Evolutionary conservation across 2,888 invertebrate species (phyloP), one percentile per base, ranked within the genome.

Genomic region (Pycnomerus fuliginosus): DNA sequence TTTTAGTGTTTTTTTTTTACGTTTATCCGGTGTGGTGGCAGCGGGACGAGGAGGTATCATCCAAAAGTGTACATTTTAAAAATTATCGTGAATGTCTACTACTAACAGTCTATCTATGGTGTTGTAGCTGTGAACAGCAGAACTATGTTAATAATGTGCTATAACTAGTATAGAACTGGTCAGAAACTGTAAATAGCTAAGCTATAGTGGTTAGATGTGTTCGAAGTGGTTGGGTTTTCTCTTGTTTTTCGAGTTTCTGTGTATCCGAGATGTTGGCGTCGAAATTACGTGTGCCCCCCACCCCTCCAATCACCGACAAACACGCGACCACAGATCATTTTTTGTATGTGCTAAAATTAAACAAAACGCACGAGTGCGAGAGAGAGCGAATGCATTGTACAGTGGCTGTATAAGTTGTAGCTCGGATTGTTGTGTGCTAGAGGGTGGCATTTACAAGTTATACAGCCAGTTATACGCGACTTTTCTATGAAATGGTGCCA

Each of bases 141-240:
- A 61, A 65, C 61, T 61, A 56, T 61, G 58, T 60, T 62, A 62
- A 64, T 61, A 60, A 60, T 64, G 62, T 65, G 66, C 66, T 66
- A 65, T 65, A n/a, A n/a, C n/a, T n/a, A 65, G 61, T 58, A 62
- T 60, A n/a, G n/a, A 60, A 60, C 58, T 65, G 44, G 63, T 60
- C 61, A 50, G n/a, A n/a, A 38, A 61, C 61, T 69, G 67, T 68
- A 67, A 59, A 67, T 67, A 67, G 63, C 61, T 65, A 60, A 61
- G 61, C 62, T 53, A 55, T 56, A 51, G 65, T 66, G 64, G 64
- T 65, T 66, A 65, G 44, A n/a, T 62, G 65, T 67, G 48, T 47
- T 47, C 43, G 47, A 34, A 50, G 48, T 50, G 45, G 46, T 50
- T 48, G 46, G 45, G 11, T 25, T 38, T 42, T 34, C 12, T 29